phyloP scores from a whole-genome alignment of 2,888 invertebrate genomes.

The Pseudococcus longispinus region DNA sequence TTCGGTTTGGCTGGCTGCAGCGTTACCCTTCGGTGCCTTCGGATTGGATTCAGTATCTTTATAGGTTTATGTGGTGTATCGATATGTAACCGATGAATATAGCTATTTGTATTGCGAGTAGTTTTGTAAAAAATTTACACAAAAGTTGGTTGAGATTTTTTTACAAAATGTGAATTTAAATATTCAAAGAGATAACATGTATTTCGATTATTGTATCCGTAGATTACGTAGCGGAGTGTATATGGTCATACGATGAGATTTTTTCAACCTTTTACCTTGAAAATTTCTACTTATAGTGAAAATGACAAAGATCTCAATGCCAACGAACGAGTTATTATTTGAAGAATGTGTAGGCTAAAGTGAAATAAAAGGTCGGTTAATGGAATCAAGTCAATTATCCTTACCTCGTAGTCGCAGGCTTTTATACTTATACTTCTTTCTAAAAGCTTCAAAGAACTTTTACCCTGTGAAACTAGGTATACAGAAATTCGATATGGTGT shows the following conservation, averaged over 20 bases:
- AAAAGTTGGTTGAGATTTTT: no score
- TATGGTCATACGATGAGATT: no score
- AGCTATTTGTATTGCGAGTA: no score
- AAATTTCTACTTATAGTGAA: no score
- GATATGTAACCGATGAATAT: background rate
- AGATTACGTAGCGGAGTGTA: no score
- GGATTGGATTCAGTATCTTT: background rate
- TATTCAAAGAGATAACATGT: no score
- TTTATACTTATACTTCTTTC: background rate
- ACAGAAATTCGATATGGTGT: background rate
- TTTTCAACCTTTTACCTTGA: no score
- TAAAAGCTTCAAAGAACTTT: background rate
- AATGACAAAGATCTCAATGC: background rate
- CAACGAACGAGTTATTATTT: background rate
- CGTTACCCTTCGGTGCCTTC: background rate
- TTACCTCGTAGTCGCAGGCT: background rate
- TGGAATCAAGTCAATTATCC: background rate
- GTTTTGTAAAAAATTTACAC: no score
- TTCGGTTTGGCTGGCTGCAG: background rate
- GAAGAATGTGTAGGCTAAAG: background rate
- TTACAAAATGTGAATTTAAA: no score
- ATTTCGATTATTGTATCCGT: no score
- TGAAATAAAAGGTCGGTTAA: background rate
- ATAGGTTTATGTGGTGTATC: background rate
- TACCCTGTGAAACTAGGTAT: background rate